Evolutionary conservation across 2,888 invertebrate genomes (phyloP).

Genomic region (Loripinus fragilis): DNA sequence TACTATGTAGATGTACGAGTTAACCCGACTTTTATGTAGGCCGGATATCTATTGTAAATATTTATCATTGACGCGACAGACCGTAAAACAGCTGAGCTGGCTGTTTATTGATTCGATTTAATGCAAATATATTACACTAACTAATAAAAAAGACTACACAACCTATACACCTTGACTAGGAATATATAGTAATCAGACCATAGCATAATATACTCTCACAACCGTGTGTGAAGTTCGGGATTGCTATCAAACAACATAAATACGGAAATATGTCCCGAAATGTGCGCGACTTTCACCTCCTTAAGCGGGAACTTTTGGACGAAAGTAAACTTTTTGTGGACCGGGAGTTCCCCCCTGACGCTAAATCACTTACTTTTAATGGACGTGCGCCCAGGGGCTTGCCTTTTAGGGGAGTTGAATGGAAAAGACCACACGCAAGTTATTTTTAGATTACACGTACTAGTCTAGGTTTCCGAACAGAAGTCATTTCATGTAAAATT

Average conservation of each 20-base stretch:
- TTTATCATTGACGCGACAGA: not conserved
- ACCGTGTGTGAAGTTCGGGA: not conserved
- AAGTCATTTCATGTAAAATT: too few relatives aligned
- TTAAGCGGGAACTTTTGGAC: constrained; percentile 59
- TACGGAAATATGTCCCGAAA: not conserved
- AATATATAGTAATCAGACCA: not conserved
- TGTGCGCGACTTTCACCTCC: constrained; percentile 38
- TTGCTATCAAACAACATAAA: not conserved
- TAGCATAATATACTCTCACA: not conserved
- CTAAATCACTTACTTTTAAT: constrained; percentile 92
- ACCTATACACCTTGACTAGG: not conserved
- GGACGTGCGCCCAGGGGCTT: constrained; percentile 90
- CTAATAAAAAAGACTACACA: not conserved
- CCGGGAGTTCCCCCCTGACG: constrained; percentile 92
- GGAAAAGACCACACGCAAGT: constrained; percentile 91
- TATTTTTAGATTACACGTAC: constrained; percentile 8
- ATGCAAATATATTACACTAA: not conserved
- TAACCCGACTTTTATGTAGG: too few relatives aligned
- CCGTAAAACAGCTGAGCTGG: constrained; percentile 11
- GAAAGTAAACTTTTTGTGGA: constrained; percentile 91
- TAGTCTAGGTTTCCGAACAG: too few relatives aligned
- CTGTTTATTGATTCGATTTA: constrained; percentile 12
- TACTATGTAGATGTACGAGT: too few relatives aligned
- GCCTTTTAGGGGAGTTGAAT: constrained; percentile 89
- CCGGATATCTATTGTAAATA: too few relatives aligned